phyloP scores from a whole-genome alignment of 2,888 invertebrate genomes.

The Morpho deidamia region DNA sequence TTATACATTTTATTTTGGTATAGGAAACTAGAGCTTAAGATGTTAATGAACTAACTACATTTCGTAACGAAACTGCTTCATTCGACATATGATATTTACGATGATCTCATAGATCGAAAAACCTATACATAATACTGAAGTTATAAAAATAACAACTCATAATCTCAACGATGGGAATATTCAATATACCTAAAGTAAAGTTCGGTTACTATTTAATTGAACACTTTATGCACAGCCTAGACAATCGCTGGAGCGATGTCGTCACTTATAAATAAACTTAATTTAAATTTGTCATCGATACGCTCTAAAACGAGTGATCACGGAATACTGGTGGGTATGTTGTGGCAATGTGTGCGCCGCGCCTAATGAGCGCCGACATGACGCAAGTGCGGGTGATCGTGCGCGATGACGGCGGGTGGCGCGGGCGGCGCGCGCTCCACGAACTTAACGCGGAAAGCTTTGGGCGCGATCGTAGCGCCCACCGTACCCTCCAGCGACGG shows the following conservation, averaged over 20 bases:
- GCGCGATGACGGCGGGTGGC: conserved; percentile 53
- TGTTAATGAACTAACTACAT: conserved; percentile 29
- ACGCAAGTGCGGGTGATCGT: conserved; percentile 58
- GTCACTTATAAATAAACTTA: conserved; percentile 65
- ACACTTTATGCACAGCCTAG: conserved; percentile 77
- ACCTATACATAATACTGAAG: conserved; percentile 61
- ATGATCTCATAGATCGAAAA: conserved; percentile 45
- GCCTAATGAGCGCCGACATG: conserved; percentile 62
- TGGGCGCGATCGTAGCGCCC: conserved; percentile 91
- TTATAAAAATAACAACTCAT: conserved; percentile 50
- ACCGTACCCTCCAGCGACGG: conserved; percentile 90
- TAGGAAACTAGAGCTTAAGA: conserved; percentile 66
- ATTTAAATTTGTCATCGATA: conserved; percentile 63
- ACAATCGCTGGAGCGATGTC: conserved; percentile 59
- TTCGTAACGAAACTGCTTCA: conserved; percentile 38
- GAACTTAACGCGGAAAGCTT: conserved; percentile 86
- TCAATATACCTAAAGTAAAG: conserved; percentile 53
- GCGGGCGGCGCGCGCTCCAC: conserved; percentile 64
- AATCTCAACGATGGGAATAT: conserved; percentile 73
- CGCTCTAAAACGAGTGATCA: conserved; percentile 78
- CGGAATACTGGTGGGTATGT: conserved; percentile 73
- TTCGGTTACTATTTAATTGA: conserved; percentile 66
- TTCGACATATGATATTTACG: conserved; percentile 40
- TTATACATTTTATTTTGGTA: conserved; percentile 66
- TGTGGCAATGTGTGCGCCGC: conserved; percentile 28